Conservation (phyloP, 30 jellyfish, hydroid and myxozoan species). For the Aurelia coerulea region DNA sequence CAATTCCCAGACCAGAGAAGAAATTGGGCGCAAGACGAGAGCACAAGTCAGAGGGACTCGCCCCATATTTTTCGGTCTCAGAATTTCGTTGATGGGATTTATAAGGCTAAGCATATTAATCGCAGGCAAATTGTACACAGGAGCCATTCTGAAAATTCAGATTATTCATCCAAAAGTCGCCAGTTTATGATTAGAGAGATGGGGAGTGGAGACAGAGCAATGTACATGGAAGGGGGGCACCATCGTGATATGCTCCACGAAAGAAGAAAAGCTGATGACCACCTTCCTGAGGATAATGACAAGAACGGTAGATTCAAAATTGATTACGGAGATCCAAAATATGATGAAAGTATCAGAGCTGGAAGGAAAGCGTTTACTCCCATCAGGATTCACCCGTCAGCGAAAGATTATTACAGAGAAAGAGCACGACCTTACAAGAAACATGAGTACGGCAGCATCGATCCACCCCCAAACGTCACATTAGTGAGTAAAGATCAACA, state of each 20-base stretch:
- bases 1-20: neutral
- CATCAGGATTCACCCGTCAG: slow-evolving; percentile 43
- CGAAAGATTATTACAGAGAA: slow-evolving; percentile 29
- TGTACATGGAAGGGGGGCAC: slow-evolving; percentile 28
- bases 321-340: slow-evolving; percentile 8
- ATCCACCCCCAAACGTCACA: slow-evolving; percentile 74
- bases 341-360: slow-evolving; percentile 41
- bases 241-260: neutral
- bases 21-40: slow-evolving; percentile 17
- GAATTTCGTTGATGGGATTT: slow-evolving; percentile 3
- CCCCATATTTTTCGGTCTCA: neutral
- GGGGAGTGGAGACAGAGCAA: slow-evolving; percentile 19
- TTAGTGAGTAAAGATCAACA: slow-evolving; percentile 25
- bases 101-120: slow-evolving; percentile 5
- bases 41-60: slow-evolving; percentile 3
- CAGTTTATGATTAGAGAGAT: slow-evolving; percentile 9
- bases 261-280: neutral
- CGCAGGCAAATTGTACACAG: slow-evolving; percentile 34
- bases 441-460: slow-evolving; percentile 24
- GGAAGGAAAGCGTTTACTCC: slow-evolving; percentile 67
- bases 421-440: slow-evolving; percentile 25
- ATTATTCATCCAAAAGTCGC: neutral
- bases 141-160: slow-evolving; percentile 3
- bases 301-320: slow-evolving; percentile 9
- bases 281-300: slow-evolving; percentile 26